Percentiles rank a stretch among this genome's conserved stretches.
These are phyloP conservation scores for Hexactinellida sp. DNA, from an alignment of 37 sponge, comb jelly and placozoan species.

Conservation along the genomic window DNA sequence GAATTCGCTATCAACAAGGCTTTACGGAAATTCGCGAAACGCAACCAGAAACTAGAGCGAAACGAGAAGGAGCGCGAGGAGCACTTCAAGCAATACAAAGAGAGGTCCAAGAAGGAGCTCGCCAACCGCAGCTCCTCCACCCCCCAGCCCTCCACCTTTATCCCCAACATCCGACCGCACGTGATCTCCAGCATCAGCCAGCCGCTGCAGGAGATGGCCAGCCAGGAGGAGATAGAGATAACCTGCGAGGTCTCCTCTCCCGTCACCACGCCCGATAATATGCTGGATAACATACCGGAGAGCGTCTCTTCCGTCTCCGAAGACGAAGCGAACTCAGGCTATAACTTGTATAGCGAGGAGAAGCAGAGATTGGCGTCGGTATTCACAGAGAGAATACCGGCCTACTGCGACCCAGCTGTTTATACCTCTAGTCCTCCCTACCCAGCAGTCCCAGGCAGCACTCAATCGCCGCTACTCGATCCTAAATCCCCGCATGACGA, in stretches of 20 bases:
- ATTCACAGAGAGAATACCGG: constrained; percentile 7
- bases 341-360: background rate
- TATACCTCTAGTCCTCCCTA: background rate
- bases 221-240: background rate
- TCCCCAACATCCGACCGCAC: background rate
- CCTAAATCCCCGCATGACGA: background rate
- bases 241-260: background rate
- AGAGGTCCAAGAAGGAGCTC: background rate
- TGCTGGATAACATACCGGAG: background rate
- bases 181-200: constrained; percentile 11
- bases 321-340: background rate
- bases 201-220: background rate
- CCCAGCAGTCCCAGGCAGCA: background rate
- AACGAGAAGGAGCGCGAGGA: background rate
- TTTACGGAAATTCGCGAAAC: background rate
- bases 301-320: background rate
- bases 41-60: background rate
- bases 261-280: background rate
- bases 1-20: background rate
- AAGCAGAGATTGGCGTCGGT: background rate
- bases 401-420: background rate
- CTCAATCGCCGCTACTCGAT: background rate
- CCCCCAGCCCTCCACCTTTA: background rate
- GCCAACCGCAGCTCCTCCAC: constrained; percentile 2
- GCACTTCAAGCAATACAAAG: background rate